Base-by-base conservation (phyloP, 2,888 invertebrate species). In the Alloscopus bannaensis region DNA sequence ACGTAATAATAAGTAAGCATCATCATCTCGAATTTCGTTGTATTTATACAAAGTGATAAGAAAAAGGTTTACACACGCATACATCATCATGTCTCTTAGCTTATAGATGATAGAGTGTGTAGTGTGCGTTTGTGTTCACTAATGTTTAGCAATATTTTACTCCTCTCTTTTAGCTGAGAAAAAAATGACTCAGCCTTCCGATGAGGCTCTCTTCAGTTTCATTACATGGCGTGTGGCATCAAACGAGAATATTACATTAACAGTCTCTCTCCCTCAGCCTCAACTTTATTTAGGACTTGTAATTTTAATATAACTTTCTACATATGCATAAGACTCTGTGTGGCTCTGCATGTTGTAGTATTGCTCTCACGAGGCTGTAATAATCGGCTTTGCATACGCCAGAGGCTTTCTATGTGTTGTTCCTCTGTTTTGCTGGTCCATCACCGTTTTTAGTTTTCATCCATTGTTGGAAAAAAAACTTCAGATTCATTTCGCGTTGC, bases 361-460 rank as follows among this genome's bases (percentile, higher is more conserved):
- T 52, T 52, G 24, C 47, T 36, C n/a, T 47, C n/a, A 52, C 52
- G 24, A 8, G 3, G 24, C 20, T 20, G 20, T 52, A 52, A 52
- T 52, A 22, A 52, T 22, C 24, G 16, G 52, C 24, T 52, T 20
- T 20, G 3, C 24, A 16, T 52, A 52, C 52, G 22, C 24, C 52
- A 45, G 3, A 52, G n/a, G n/a, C 4, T 59, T 59, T 59, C 20
- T 4, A 59, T 18, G 29, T 59, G 29, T 59, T 31, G 20, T 52
- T 59, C n/a, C n/a, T 59, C 59, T 59, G 31, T 59, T 59, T 3
- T 59, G 20, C 59, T 59, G 59, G 59, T 59, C 59, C 59, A 59
- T 24, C 4, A 52, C 18, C 59, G 52, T 22, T 20, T 20, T 3
- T 22, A 4, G 29, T n/a, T 18, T 57, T 26, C 4, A 31, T 16